These are phyloP conservation scores for Unio delphinus DNA, from an alignment of 2,888 invertebrate species.

Conservation along the genomic window DNA sequence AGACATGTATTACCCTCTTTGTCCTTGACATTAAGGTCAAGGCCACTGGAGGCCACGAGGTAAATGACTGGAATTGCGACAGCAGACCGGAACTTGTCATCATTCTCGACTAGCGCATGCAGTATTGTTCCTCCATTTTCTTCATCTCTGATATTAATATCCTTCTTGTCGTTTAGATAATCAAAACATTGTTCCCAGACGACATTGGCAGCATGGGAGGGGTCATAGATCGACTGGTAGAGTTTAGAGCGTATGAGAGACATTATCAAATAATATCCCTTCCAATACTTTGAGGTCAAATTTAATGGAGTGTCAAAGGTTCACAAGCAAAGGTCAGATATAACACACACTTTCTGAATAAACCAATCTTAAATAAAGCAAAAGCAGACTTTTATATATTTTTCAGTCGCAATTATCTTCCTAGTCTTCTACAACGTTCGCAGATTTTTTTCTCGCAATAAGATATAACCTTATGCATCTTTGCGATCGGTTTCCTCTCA, in stretches of 20 bases:
- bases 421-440: no score
- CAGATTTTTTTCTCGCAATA: no score
- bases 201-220: constrained; percentile 13
- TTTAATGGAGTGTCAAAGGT: no score
- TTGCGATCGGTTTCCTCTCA: no score
- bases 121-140: constrained; percentile 51
- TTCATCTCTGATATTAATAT: constrained; percentile 43
- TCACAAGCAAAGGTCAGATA: no score
- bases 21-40: constrained; percentile 56
- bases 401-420: no score
- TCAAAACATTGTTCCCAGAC: constrained; percentile 31
- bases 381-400: no score
- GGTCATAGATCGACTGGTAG: constrained; percentile 70
- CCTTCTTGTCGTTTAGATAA: constrained; percentile 39
- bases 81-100: constrained; percentile 37
- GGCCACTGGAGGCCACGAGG: constrained; percentile 52
- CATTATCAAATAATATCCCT: constrained; percentile 11
- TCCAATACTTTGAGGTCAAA: no score
- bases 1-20: constrained; percentile 56
- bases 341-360: no score
- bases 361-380: no score
- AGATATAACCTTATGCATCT: no score
- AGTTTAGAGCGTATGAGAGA: constrained; percentile 41
- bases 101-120: constrained; percentile 50
- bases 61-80: constrained; percentile 56